Evolutionary conservation across 2,113 vertebrate genomes (phyloP).

Genomic region (Thermophis baileyi): DNA sequence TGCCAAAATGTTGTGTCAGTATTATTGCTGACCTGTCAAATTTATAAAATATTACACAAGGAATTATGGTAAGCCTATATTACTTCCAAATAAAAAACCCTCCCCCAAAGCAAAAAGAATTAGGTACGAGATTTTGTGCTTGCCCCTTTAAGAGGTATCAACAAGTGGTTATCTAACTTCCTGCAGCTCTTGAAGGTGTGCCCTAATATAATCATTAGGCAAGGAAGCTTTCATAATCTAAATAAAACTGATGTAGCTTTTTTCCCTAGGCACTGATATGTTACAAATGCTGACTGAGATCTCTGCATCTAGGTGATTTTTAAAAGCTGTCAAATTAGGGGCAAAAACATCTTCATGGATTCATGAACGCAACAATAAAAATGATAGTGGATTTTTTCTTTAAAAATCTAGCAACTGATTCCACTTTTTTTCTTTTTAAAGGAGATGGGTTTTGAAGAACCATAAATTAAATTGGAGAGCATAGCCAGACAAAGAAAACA

Average conservation of each 20-base stretch:
- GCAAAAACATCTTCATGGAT: not conserved
- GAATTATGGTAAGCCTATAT: not conserved
- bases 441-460: not conserved
- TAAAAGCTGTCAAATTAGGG: not conserved
- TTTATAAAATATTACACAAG: not conserved
- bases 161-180: not conserved
- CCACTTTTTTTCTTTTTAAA: not conserved
- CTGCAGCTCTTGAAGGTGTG: not conserved
- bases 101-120: not conserved
- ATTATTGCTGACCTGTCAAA: not conserved
- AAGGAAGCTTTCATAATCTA: not conserved
- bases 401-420: not conserved
- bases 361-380: not conserved
- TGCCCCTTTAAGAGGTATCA: not conserved
- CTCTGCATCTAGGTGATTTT: not conserved
- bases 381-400: not conserved
- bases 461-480: not conserved
- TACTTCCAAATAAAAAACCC: not conserved
- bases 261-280: not conserved
- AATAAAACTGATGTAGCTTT: not conserved
- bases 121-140: not conserved
- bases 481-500: not conserved
- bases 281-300: not conserved
- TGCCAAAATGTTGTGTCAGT: not conserved
- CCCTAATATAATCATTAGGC: not conserved